Percentiles rank a stretch among this genome's conserved stretches.
These are phyloP conservation scores for Punctoribates punctum DNA, from an alignment of 2,888 invertebrate genomes.

Conservation along the genomic window DNA sequence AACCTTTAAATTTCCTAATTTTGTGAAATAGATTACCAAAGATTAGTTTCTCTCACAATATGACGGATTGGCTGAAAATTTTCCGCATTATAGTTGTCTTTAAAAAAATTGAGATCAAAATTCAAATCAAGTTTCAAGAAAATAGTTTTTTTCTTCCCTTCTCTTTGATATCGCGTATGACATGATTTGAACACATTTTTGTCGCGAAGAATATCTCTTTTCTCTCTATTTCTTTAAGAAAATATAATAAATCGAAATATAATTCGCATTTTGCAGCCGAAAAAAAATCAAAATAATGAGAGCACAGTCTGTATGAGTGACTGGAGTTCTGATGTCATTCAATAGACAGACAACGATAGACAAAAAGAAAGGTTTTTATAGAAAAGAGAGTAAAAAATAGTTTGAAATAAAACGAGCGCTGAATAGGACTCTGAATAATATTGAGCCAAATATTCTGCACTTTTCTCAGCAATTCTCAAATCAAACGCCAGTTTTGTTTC, in stretches of 20 bases:
- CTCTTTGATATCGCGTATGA: slow-evolving; percentile 1
- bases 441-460: not conserved
- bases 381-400: not conserved
- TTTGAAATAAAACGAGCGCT: not conserved
- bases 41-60: not conserved
- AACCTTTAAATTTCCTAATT: too few species aligned
- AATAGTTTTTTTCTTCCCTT: not conserved
- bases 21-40: too few species aligned
- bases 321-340: slow-evolving; percentile 6
- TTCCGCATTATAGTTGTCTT: not conserved
- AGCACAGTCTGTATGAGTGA: slow-evolving; percentile 4
- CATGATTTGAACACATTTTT: not conserved
- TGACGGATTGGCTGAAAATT: not conserved
- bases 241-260: slow-evolving; percentile 2
- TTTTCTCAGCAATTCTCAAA: not conserved
- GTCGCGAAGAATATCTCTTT: not conserved
- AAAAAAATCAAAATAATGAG: slow-evolving; percentile 1
- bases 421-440: slow-evolving; percentile 9
- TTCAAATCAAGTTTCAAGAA: not conserved
- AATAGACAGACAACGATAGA: not conserved
- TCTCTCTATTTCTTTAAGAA: not conserved
- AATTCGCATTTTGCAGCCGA: not conserved
- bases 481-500: slow-evolving; percentile 11
- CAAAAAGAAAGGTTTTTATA: not conserved
- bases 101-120: not conserved